Base-by-base conservation (phyloP, 2,113 vertebrate genomes). In the Arvicanthis niloticus region DNA sequence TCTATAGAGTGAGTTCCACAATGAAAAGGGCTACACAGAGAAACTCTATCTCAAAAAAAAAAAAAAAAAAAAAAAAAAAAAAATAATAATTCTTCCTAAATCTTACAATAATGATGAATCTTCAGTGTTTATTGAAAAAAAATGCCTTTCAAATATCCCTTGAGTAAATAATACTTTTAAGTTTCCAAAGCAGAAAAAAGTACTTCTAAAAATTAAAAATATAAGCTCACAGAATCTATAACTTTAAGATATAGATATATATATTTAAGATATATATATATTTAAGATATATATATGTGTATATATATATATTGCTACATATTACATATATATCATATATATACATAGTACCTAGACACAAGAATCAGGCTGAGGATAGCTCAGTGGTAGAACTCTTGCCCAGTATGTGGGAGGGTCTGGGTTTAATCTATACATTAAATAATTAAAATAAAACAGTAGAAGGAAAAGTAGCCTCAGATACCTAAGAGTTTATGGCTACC, bases 91-190 rank as follows among this genome's bases (percentile, higher is more conserved):
- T 77, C 4, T 37, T 34, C 26, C 34, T 6, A 51, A 91, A 37
- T 37, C 48, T 80, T 62, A 19, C 65, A 78, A 86, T 76, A 68
- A 68, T 48, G 34, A 67, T 93, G 29, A 87, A 62, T 94, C 89
- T 40, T 1, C 42, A 88, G 40, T 67, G 34, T 60, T 88, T 86
- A 68, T 87, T 91, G 84, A 19, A 68, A 75, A 68, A 75, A 60
- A 24, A 70, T 80, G 19, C 56, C 60, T 95, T 88, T 31, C 22
- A 82, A 97, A 77, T 75, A 24, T 88, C 34, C 26, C 26, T 82
- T 91, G 29, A 10, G 40, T 70, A 84, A 96, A 94, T 76, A 78
- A 24, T 3, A 42, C 62, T 65, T 94, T 93, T 96, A 76, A 81
- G 85, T 91, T 45, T 26, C 21, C 26, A 91, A 81, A 58, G 22